These are phyloP conservation scores for Steatornis caripensis DNA, from an alignment of 2,113 vertebrate genomes.

Conservation along the genomic window DNA sequence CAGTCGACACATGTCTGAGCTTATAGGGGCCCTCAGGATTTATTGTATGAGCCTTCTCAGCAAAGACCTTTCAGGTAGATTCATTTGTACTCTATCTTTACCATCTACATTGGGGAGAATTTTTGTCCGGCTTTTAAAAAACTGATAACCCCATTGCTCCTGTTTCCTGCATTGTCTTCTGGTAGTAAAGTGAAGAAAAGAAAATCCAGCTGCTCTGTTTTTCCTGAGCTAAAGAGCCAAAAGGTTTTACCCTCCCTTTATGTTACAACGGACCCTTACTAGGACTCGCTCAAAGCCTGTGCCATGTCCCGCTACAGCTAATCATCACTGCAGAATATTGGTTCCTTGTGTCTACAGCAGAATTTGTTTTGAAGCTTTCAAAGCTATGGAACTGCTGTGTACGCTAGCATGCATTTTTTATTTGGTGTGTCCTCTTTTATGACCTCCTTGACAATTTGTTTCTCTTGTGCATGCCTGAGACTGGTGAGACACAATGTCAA, in stretches of 20 bases:
- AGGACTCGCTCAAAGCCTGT: not conserved
- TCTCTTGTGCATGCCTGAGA: not conserved
- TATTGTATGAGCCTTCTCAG: not conserved
- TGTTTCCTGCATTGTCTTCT: not conserved
- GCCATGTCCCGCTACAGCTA: not conserved
- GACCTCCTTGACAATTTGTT: not conserved
- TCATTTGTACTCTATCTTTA: not conserved
- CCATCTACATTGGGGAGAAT: not conserved
- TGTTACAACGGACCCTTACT: not conserved
- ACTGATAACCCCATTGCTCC: not conserved
- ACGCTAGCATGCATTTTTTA: not conserved
- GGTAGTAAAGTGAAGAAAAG: not conserved
- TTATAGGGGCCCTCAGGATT: not conserved
- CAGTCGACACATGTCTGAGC: not conserved
- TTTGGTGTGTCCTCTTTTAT: not conserved
- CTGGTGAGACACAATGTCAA: not conserved
- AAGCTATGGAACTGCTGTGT: not conserved
- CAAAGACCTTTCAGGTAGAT: not conserved
- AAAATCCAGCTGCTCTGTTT: not conserved
- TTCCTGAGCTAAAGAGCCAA: not conserved
- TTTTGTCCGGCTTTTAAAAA: not conserved
- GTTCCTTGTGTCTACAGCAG: not conserved
- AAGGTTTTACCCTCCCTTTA: not conserved
- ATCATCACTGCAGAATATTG: not conserved
- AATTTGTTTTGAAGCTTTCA: not conserved